Percentiles rank a stretch among this genome's conserved stretches.
phyloP scores from a whole-genome alignment of 2,113 vertebrate genomes.

The Hippocampus abdominalis region DNA sequence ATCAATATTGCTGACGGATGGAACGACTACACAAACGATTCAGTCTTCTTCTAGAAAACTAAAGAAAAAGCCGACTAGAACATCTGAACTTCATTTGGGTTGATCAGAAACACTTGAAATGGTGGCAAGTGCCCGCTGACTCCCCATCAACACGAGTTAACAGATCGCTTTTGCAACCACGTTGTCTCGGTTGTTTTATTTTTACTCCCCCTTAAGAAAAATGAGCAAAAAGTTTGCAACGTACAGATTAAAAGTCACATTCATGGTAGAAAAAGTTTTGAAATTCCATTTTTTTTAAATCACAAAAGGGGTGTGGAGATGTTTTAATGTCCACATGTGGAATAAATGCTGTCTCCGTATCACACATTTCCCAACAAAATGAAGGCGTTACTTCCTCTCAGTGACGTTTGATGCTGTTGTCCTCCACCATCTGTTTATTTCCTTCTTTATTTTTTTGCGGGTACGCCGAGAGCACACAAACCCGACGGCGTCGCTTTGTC shows the following conservation, averaged over 20 bases:
- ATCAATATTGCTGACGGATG: too few species aligned
- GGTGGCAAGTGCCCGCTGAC: not conserved
- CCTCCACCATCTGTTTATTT: too few species aligned
- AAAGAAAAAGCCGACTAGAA: not conserved
- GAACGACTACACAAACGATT: too few species aligned
- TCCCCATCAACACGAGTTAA: not conserved
- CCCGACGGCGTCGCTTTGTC: constrained; percentile 27
- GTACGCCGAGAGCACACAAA: not conserved
- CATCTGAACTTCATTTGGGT: not conserved
- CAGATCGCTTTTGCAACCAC: too few species aligned
- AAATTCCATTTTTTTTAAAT: not conserved
- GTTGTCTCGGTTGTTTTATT: too few species aligned
- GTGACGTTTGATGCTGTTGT: not conserved
- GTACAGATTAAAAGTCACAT: too few species aligned
- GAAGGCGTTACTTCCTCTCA: not conserved
- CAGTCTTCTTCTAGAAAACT: too few species aligned
- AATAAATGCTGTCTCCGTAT: not conserved
- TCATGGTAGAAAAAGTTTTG: too few species aligned
- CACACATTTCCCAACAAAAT: not conserved
- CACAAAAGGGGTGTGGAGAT: not conserved
- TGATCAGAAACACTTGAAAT: not conserved
- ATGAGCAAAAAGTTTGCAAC: too few species aligned
- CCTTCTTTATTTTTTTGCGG: not conserved
- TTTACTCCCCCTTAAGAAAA: too few species aligned
- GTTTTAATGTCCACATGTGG: not conserved